Base-by-base conservation (phyloP, 2,113 vertebrate species). In the Boleophthalmus pectinirostris region DNA sequence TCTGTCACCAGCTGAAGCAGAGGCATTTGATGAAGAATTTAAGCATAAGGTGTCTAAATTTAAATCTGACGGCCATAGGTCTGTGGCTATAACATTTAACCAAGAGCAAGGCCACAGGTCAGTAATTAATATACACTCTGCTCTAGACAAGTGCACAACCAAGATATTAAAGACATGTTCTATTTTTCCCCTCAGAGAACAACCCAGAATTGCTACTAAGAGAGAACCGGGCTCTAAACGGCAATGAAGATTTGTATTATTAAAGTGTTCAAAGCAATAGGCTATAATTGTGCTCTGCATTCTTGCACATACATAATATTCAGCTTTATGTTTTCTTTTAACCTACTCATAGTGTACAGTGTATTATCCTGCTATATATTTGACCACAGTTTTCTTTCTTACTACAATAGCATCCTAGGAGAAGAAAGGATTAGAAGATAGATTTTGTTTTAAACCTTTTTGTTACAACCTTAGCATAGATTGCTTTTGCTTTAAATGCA, bases 11-110 rank as follows among this genome's bases (percentile, higher is more conserved):
- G 97, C 88, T 74, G 97, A 99, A 79, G 97, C 95, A 3, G 88
- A 90, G 69, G 88, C 90, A 24, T 99, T 99, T 82, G 93, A 97
- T 71, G 71, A 95, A 6, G 96, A 98, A 84, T 99, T 96, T 96
- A 94, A 96, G 85, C 90, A 85, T 15, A 89, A 96, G 86, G 66
- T 98, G 72, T 92, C 93, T 64, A 94, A 86, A 74, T 96, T 95
- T 87, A 91, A 79, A 45, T 83, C 93, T 0, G 82, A 81, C 15
- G 86, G 77, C 71, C 79, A 76, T 16, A 78, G 84, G 72, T 64
- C 46, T 66, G 60, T 69, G 85, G 77, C 85, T 71, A 73, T 81
- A 35, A 83, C 72, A 0, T 84, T 79, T 57, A 87, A 77, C 63
- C 80, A 81, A 66, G 84, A 89, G 49, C 75, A 67, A 14, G 58